Percentiles rank a stretch among this genome's conserved stretches.
Conservation (phyloP, 2,888 invertebrate species). For the Acronicta alni region DNA sequence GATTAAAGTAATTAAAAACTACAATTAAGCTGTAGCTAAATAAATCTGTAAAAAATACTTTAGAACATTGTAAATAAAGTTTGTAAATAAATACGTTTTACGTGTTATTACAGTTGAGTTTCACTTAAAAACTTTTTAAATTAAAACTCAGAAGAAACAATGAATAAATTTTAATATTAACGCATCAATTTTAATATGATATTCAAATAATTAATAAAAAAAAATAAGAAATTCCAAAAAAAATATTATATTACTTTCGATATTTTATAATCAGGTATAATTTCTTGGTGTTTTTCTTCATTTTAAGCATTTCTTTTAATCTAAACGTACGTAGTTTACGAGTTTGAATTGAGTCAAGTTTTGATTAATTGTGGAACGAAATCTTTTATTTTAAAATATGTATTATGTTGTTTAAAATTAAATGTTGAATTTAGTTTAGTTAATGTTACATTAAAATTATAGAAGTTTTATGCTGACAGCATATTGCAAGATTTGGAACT, state of each 20-base stretch:
- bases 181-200: background rate
- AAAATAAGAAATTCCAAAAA: background rate
- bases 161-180: conserved; percentile 1
- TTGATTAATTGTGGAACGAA: too few relatives aligned
- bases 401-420: too few relatives aligned
- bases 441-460: too few relatives aligned
- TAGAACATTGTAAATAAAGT: conserved; percentile 74
- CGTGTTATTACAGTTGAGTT: conserved; percentile 72
- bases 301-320: too few relatives aligned
- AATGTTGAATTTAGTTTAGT: too few relatives aligned
- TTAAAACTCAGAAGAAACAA: background rate
- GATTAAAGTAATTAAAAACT: conserved; percentile 30
- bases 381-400: too few relatives aligned
- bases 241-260: conserved; percentile 1
- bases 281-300: too few relatives aligned
- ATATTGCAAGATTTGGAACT: too few relatives aligned
- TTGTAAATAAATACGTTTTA: conserved; percentile 86
- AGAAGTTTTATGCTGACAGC: too few relatives aligned
- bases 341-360: too few relatives aligned
- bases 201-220: background rate
- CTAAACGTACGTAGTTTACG: too few relatives aligned
- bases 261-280: background rate
- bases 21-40: conserved; percentile 34
- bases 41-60: conserved; percentile 62
- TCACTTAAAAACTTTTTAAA: conserved; percentile 47